These are phyloP conservation scores for Manis javanica DNA, from an alignment of 2,797 vertebrate species.

Conservation along the genomic window DNA sequence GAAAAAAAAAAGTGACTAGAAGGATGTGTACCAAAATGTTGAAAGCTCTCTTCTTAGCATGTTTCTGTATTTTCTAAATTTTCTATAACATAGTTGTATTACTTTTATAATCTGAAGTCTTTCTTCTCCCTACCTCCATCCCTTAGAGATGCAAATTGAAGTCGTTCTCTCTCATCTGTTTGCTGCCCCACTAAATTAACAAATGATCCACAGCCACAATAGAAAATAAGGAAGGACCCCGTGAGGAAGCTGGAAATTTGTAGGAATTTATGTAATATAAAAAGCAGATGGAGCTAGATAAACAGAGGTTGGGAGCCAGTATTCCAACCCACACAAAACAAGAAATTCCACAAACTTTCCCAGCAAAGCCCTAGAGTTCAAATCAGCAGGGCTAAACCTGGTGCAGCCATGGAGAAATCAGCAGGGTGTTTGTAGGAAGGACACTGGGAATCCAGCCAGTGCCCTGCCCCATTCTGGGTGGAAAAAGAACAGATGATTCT, in stretches of 20 bases:
- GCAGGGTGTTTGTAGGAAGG: not conserved
- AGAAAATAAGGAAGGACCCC: not conserved
- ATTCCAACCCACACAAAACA: not conserved
- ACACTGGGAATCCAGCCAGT: not conserved
- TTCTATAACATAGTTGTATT: not conserved
- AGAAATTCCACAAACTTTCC: not conserved
- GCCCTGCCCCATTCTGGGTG: not conserved
- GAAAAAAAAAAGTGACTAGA: not conserved
- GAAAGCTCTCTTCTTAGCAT: not conserved
- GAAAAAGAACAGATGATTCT: slow-evolving; percentile 13
- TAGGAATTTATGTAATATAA: not conserved
- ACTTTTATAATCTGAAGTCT: not conserved
- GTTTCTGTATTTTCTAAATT: not conserved
- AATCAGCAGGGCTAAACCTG: not conserved
- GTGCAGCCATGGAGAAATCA: not conserved
- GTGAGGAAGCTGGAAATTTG: not conserved
- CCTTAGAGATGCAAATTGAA: not conserved
- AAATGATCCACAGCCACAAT: not conserved
- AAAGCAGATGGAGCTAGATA: not conserved
- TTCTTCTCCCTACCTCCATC: not conserved
- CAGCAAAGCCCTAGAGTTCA: not conserved
- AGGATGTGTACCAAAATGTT: not conserved
- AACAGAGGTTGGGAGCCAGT: not conserved
- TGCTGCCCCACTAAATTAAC: not conserved
- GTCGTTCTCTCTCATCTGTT: not conserved